phyloP scores from a whole-genome alignment of 1,140 invertebrate genomes.

The Brachionus rubens region DNA sequence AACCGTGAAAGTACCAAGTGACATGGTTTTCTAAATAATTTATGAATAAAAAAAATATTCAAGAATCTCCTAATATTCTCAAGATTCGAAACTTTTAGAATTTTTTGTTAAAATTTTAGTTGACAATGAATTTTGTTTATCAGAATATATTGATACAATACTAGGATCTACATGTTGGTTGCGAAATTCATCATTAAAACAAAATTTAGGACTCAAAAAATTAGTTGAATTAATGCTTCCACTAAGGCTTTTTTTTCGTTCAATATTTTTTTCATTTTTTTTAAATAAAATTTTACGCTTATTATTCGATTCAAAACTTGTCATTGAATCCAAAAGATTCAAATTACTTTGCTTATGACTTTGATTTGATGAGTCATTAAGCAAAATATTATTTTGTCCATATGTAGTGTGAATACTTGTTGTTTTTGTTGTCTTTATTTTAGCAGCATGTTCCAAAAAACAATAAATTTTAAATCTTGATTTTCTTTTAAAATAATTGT shows the following conservation, averaged over 20 bases:
- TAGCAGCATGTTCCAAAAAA: constrained; percentile 8
- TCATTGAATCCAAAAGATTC: background rate
- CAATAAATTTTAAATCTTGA: constrained; percentile 10
- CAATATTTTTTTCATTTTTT: background rate
- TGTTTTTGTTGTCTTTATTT: constrained; percentile 4
- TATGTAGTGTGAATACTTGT: background rate
- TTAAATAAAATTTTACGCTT: background rate
- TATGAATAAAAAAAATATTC: no score
- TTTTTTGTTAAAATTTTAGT: no score
- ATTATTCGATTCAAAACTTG: background rate
- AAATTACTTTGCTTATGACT: constrained; percentile 1
- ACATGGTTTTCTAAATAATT: no score
- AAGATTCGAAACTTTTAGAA: no score
- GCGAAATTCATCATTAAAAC: no score
- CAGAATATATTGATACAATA: no score
- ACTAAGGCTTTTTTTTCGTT: background rate
- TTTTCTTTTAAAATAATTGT: constrained; percentile 3
- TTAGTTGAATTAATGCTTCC: background rate
- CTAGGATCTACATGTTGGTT: no score
- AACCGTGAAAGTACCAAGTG: no score
- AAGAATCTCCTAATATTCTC: no score
- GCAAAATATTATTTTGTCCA: background rate
- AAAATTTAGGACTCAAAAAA: no score
- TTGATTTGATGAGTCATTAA: constrained; percentile 4
- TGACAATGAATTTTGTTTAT: no score